Base-by-base conservation (phyloP, 2,888 invertebrate genomes). In the Ischnus inquisitorius region DNA sequence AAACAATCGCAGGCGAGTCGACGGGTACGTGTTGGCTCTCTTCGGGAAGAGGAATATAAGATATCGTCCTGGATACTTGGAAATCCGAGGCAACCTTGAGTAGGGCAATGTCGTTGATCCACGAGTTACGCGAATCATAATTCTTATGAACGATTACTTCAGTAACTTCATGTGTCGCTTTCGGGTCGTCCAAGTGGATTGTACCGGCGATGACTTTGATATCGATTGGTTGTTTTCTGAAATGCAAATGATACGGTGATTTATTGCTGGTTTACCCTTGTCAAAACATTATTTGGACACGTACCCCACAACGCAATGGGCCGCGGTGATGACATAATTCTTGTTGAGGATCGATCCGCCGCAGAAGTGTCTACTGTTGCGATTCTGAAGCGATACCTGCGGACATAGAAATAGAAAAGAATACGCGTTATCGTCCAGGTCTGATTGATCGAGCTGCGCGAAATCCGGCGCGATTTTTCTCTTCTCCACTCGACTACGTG, bases 21-120 rank as follows among this genome's bases (percentile, higher is more conserved):
- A 85, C 71, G 0, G 82, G 51, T 22, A 90, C 12, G 1, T 10
- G 62, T 3, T 85, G 78, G 5, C 91, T 92, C 0, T 85, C 57
- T 0, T 92, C 91, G 3, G 94, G 93, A 88, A 96, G 89, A 6
- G 92, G 88, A 0, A 95, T 94, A 0, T 94, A 91, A 0, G 95
- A 93, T 0, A 91, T 92, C 0, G 64, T 94, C 19, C 65, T n/a
- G 87, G 0, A 95, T 95, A 83, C 92, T 94, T 80, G 95, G 95
- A 67, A 94, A 80, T 69, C 51, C 3, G 39, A 19, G 39, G 65
- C 19, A 2, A 86, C 79, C 85, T 88, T 88, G 14, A 92, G 48
- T 4, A 92, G 71, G 19, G 92, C 91, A 19, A 92, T 90, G 57
- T 92, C 92, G 74, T 92, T 89, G n/a, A 68, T 39, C 85, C 82